Evolutionary conservation across 2,888 invertebrate species (phyloP).

Genomic region (Papilio demoleus): DNA sequence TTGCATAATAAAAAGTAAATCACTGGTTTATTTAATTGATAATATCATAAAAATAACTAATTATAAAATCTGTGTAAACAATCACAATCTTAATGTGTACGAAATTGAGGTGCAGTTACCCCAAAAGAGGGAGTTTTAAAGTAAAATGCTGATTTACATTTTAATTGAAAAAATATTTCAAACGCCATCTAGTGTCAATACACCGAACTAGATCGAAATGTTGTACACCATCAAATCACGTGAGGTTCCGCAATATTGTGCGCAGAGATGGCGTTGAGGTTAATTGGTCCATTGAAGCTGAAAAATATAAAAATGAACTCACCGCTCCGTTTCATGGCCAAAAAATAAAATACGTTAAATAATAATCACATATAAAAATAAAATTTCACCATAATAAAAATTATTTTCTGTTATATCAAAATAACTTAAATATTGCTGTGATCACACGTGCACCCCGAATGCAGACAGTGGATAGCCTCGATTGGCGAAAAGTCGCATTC

Average conservation of each 20-base stretch:
- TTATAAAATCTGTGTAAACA: no score
- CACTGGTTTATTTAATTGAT: no score
- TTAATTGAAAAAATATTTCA: not conserved
- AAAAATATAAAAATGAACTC: constrained; percentile 53
- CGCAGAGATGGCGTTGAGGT: constrained; percentile 25
- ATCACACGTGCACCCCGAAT: constrained; percentile 76
- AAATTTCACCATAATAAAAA: constrained; percentile 19
- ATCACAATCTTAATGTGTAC: no score
- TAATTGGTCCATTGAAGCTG: constrained; percentile 26
- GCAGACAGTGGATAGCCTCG: constrained; percentile 54
- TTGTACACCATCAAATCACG: not conserved
- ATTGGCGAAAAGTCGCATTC: constrained; percentile 59
- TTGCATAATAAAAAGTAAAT: no score
- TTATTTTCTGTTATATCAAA: not conserved
- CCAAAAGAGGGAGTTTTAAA: no score
- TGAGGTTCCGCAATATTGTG: not conserved
- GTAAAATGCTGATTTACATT: no score
- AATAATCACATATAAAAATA: constrained; percentile 12
- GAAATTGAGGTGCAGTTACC: no score
- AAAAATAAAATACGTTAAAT: not conserved
- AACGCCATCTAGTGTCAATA: constrained; percentile 56
- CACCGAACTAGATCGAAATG: not conserved
- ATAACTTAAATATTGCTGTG: constrained; percentile 49
- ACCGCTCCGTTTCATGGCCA: constrained; percentile 70
- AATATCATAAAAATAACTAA: no score